These are phyloP conservation scores for Squalus acanthias DNA, from an alignment of 2,797 vertebrate species.

Conservation along the genomic window DNA sequence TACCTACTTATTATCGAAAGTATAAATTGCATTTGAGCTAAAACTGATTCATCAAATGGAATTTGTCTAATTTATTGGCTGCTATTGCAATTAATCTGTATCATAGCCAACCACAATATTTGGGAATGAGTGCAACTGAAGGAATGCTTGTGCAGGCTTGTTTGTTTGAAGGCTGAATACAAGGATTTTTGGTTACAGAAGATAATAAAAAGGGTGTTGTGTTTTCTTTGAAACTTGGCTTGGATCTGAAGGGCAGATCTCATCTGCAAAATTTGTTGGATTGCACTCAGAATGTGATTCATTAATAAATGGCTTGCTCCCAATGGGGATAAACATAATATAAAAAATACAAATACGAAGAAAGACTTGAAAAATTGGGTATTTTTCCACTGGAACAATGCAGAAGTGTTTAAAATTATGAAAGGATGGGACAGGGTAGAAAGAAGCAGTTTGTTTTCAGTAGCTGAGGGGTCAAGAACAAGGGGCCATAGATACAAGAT, in stretches of 20 bases:
- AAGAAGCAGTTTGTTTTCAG: neutral
- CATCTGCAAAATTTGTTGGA: neutral
- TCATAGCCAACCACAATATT: neutral
- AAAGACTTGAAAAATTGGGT: neutral
- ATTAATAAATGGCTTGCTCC: neutral
- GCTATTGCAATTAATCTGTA: neutral
- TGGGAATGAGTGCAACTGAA: neutral
- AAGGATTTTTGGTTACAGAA: neutral
- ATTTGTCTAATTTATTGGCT: neutral
- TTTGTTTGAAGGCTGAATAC: neutral
- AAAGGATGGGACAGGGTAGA: neutral
- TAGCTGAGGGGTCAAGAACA: neutral
- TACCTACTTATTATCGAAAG: neutral
- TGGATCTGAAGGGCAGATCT: neutral
- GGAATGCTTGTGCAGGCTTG: neutral
- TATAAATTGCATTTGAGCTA: neutral
- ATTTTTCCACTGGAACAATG: neutral
- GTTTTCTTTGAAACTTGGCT: neutral
- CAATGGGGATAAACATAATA: neutral
- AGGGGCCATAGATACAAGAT: no score
- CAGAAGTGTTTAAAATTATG: neutral
- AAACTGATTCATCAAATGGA: neutral
- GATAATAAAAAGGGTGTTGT: conserved; percentile 5
- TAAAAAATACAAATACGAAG: neutral
- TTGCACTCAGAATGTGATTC: neutral